Evolutionary conservation across 2,113 vertebrate genomes (phyloP).

Genomic region (Vulpes ferrilata): DNA sequence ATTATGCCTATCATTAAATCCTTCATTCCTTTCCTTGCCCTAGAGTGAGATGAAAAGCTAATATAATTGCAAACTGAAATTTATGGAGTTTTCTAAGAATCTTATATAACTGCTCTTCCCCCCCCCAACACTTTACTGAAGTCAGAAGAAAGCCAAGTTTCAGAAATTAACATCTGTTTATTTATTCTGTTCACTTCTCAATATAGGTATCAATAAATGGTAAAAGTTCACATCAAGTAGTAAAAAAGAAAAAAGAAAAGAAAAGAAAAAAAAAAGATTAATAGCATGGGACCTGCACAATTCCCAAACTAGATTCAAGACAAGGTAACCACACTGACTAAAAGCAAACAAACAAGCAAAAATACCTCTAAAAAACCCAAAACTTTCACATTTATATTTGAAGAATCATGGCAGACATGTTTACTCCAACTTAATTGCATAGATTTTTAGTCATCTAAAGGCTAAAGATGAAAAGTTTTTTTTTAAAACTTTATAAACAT

Average conservation of each 20-base stretch:
- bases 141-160: not conserved
- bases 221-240: not conserved
- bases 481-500: no score
- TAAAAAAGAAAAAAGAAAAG: not conserved
- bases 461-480: not conserved
- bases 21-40: not conserved
- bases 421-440: not conserved
- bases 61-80: not conserved
- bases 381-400: not conserved
- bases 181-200: not conserved
- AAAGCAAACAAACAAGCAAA: not conserved
- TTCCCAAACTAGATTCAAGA: not conserved
- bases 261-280: not conserved
- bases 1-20: not conserved
- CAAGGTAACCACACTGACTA: not conserved
- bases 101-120: not conserved
- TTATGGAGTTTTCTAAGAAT: not conserved
- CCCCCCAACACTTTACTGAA: not conserved
- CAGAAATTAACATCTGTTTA: not conserved
- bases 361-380: not conserved
- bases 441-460: not conserved
- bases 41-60: not conserved
- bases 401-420: not conserved
- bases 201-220: not conserved
- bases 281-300: not conserved